Base-by-base conservation (phyloP, 2,113 vertebrate genomes). In the Malurus cyaneus region DNA sequence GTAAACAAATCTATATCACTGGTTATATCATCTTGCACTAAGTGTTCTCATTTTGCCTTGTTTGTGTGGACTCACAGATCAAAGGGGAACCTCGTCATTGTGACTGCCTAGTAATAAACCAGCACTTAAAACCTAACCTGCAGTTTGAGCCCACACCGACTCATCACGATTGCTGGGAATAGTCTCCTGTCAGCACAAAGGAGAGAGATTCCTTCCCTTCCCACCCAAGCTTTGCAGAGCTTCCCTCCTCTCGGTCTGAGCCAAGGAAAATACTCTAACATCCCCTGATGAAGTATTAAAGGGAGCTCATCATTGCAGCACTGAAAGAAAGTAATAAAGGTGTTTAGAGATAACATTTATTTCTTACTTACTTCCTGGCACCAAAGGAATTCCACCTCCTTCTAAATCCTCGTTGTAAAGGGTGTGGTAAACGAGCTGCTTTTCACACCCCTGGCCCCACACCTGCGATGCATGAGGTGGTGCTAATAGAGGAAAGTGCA, bases 1-100 rank as follows among this genome's bases (percentile, higher is more conserved):
- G 57, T 88, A 91, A 95, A 91, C 81, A 94, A 34, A 66, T 88
- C 23, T 25, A 69, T 56, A 18, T 53, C 87, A 88, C 42, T 17
- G 15, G 9, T 64, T 81, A n/a, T 50, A 71, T 81, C 74, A 96
- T 36, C 61, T 76, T 60, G 53, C 50, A 82, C 57, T 73, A 76
- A 82, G 31, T 65, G 72, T 13, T 87, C 65, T 53, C 39, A 31
- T 69, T 95, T 89, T 88, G 39, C 39, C 14, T 44, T 54, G 60
- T 88, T 50, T 34, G 34, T 91, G 16, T 2, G 18, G 46, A n/a
- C 44, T 87, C 18, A 3, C 29, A 72, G 65, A 64, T 84, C 73
- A 79, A 82, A 65, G 42, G 17, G 39, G 52, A 31, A 39, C 11
- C 56, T 47, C 18, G 67, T 13, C n/a, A 20, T 19, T 4, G 2